Evolutionary conservation across 1,140 invertebrate genomes (phyloP), one percentile per base, ranked within the genome.

Genomic region (Leptopilina clavipes): DNA sequence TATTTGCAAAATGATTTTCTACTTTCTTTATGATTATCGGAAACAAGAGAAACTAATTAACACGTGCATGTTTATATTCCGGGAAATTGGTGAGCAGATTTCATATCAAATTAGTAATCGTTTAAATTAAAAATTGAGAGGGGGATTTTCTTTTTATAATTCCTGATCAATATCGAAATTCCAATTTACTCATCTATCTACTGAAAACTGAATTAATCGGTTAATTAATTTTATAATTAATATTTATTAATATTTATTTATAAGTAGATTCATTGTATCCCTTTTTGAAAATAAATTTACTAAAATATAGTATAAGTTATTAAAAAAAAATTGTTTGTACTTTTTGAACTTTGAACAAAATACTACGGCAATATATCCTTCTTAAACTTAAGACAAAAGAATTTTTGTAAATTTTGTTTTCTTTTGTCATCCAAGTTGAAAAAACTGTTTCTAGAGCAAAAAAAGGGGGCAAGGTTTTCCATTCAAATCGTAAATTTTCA

Each of bases 31-130:
- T n/a, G 59, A 31, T 65, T 65, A 14, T 40, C 1, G 14, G 3
- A 12, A 31, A 65, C 25, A 65, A 65, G 59, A 25, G 19, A 31
- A 65, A 31, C 59, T 65, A 65, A 65, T 65, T 31, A 65, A 65
- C 3, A 6, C 14, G 14, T 65, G 56, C 37, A 40, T n/a, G n/a
- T 31, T 31, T 59, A 19, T 14, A 25, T 65, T 25, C 22, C 11
- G 31, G 59, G 59, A 37, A 65, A 8, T 37, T 65, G 11, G 14
- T 1, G 14, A 65, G 11, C 3, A 65, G 1, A 31, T 25, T 59
- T 22, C 25, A 31, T 65, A 65, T 65, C 25, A 7, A 31, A 31
- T 65, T 37, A 12, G 59, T 7, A 31, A 31, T 65, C 59, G 14
- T 31, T 25, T 1, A 31, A n/a, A 14, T 31, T 17, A 65, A 19